Percentiles rank a stretch among this genome's conserved stretches.
phyloP scores from a whole-genome alignment of 2,113 vertebrate genomes.

The Puma concolor region DNA sequence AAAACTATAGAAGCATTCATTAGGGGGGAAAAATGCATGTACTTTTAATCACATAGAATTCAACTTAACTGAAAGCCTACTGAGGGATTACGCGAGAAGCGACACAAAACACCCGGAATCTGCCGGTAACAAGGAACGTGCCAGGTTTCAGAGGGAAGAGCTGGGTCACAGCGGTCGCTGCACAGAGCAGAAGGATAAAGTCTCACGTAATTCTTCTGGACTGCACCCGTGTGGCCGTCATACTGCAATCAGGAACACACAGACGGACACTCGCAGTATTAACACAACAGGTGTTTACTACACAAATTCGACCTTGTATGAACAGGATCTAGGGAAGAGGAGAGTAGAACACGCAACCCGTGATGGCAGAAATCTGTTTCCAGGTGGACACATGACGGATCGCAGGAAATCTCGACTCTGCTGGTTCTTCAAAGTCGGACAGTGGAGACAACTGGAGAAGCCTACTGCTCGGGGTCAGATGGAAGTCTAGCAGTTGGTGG shows the following conservation, averaged over 20 bases:
- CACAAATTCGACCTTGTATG: neutral
- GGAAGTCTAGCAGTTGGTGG: neutral
- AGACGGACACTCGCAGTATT: neutral
- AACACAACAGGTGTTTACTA: neutral
- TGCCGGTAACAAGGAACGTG: neutral
- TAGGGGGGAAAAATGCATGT: neutral
- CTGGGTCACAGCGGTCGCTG: neutral
- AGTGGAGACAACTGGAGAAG: neutral
- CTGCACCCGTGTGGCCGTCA: neutral
- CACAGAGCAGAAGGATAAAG: neutral
- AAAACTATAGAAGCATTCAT: neutral
- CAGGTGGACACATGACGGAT: neutral
- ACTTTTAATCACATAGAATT: neutral
- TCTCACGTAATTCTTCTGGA: neutral
- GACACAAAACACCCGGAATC: neutral
- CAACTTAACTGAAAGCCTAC: neutral
- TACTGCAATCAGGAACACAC: neutral
- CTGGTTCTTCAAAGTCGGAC: neutral
- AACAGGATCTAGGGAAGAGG: neutral
- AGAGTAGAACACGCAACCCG: neutral
- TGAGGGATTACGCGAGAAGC: neutral
- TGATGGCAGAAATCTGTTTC: neutral
- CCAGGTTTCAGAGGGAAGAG: neutral
- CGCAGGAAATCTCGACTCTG: neutral
- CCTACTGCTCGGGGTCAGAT: neutral